Conservation (phyloP, 1,140 invertebrate species). For the Diuraphis noxia region DNA sequence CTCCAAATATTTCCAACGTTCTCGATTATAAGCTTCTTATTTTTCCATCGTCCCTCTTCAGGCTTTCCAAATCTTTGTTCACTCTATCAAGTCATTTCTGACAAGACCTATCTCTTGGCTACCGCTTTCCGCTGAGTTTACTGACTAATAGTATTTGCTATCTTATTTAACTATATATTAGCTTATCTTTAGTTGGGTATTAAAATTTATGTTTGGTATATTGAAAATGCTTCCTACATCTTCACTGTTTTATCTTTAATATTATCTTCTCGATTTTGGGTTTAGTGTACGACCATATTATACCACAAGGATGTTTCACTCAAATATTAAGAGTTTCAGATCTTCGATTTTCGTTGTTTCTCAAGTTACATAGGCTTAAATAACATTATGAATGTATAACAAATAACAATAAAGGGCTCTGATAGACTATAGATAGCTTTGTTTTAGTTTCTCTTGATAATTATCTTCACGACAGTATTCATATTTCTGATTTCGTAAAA, state of each 20-base stretch:
- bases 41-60: background rate
- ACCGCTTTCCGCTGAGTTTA: background rate
- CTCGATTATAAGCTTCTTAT: too few species aligned
- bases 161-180: background rate
- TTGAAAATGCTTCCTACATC: background rate
- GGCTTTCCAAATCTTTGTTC: background rate
- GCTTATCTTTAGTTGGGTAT: background rate
- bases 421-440: background rate
- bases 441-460: background rate
- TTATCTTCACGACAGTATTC: background rate
- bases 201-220: background rate
- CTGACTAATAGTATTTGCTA: background rate
- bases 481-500: background rate
- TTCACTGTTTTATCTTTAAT: background rate
- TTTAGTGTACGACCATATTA: background rate
- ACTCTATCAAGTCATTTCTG: background rate
- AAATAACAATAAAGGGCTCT: too few species aligned
- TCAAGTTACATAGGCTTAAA: background rate
- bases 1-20: too few species aligned
- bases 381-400: background rate
- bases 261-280: background rate
- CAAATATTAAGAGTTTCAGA: background rate
- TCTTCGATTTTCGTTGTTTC: background rate
- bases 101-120: background rate
- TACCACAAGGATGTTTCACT: background rate